Evolutionary conservation across 2,113 vertebrate species (phyloP).

Genomic region (Lethenteron reissneri): DNA sequence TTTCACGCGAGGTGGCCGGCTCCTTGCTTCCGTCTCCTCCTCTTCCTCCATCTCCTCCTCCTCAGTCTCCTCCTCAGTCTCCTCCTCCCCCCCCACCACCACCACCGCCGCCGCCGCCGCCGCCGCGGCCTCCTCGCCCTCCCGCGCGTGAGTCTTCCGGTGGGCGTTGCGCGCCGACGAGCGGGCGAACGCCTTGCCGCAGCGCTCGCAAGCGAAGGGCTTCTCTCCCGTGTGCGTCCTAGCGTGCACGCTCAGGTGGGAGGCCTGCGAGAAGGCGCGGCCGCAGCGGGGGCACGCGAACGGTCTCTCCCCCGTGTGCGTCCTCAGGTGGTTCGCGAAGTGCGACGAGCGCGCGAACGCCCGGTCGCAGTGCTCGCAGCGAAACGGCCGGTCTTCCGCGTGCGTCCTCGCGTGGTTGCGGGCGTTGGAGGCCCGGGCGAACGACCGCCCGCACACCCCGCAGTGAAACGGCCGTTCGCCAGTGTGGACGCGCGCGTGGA

Average conservation of each 20-base stretch:
- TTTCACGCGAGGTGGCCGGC: too few species aligned
- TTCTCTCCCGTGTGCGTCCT: background rate
- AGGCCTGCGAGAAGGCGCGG: slow-evolving; percentile 52
- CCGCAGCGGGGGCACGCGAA: slow-evolving; percentile 50
- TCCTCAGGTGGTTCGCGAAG: slow-evolving; percentile 62
- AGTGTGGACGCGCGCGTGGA: background rate
- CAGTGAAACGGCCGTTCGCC: background rate
- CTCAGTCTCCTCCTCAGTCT: too few species aligned
- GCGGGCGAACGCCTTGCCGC: background rate
- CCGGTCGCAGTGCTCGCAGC: slow-evolving; percentile 48
- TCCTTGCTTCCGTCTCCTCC: too few species aligned
- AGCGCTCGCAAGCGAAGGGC: background rate
- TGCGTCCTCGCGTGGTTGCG: slow-evolving; percentile 41
- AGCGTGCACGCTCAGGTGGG: slow-evolving; percentile 18
- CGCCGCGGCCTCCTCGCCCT: background rate
- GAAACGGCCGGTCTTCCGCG: slow-evolving; percentile 22
- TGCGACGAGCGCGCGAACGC: slow-evolving; percentile 64
- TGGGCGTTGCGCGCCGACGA: background rate
- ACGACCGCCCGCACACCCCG: background rate
- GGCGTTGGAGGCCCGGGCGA: background rate
- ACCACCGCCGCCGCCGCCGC: too few species aligned
- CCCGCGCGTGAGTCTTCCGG: background rate
- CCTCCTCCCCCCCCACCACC: too few species aligned
- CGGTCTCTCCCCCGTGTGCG: slow-evolving; percentile 43
- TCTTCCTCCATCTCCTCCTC: too few species aligned